phyloP scores from a whole-genome alignment of 2,113 vertebrate species.

The Thalassoma bifasciatum region DNA sequence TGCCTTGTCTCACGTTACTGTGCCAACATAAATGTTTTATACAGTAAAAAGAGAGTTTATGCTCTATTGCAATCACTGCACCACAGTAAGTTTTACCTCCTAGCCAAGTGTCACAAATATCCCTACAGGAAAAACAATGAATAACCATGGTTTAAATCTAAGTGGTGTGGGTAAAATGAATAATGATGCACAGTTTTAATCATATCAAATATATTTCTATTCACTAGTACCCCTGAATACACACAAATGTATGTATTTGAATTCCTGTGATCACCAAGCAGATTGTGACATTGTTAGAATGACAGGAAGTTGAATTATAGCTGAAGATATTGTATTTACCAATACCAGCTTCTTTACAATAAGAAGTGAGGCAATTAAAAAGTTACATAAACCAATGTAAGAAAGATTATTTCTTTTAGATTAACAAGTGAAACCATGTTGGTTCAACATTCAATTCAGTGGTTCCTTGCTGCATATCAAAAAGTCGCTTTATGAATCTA shows the following conservation, averaged over 20 bases:
- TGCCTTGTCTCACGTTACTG: background rate
- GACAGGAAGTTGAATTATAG: background rate
- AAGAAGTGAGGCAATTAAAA: background rate
- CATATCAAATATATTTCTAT: background rate
- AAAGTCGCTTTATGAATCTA: background rate
- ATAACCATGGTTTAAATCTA: background rate
- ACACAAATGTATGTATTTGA: background rate
- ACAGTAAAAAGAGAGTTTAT: background rate
- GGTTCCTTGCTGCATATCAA: background rate
- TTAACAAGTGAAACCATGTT: background rate
- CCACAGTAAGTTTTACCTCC: background rate
- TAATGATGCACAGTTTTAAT: background rate
- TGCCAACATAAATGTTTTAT: background rate
- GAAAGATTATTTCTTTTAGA: rapidly evolving
- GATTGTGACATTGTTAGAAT: background rate
- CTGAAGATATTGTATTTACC: background rate
- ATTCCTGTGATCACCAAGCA: background rate
- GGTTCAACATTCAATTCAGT: background rate
- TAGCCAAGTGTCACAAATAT: background rate
- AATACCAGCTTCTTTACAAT: background rate
- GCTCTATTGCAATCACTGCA: background rate
- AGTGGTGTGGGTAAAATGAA: background rate
- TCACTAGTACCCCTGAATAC: background rate
- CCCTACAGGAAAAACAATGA: background rate
- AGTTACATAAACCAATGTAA: constrained; percentile 1